phyloP scores from a whole-genome alignment of 2,797 vertebrate genomes.

The Chelon auratus region DNA sequence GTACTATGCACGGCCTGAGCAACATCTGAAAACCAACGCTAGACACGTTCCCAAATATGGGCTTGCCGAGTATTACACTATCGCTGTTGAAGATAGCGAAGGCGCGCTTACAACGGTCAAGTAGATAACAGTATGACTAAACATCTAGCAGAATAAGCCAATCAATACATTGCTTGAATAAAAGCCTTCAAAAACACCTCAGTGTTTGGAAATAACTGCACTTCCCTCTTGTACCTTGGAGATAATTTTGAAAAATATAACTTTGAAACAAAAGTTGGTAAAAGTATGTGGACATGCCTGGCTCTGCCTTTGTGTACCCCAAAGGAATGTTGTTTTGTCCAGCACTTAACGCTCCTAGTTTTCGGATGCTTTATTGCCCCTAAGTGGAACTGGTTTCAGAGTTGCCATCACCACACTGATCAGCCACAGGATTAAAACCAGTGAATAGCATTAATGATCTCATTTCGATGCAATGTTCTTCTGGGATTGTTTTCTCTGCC shows the following conservation, averaged over 20 bases:
- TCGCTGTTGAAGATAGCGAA: neutral
- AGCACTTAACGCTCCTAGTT: no score
- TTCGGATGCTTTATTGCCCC: no score
- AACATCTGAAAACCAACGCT: constrained; percentile 13
- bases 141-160: neutral
- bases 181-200: neutral
- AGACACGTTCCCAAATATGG: constrained; percentile 11
- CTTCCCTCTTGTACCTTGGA: neutral
- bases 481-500: neutral
- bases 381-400: no score
- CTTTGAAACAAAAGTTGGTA: neutral
- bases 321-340: neutral
- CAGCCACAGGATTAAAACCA: no score
- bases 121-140: constrained; percentile 50
- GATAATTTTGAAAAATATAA: neutral
- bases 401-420: no score
- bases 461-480: no score
- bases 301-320: neutral
- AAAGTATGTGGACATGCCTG: neutral
- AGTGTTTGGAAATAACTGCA: neutral
- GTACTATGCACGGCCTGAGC: neutral
- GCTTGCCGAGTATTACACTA: neutral
- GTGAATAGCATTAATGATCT: no score
- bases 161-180: neutral
- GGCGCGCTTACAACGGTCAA: constrained; percentile 32